Base-by-base conservation (phyloP, 2,888 invertebrate genomes). In the Leucophora obtusa region DNA sequence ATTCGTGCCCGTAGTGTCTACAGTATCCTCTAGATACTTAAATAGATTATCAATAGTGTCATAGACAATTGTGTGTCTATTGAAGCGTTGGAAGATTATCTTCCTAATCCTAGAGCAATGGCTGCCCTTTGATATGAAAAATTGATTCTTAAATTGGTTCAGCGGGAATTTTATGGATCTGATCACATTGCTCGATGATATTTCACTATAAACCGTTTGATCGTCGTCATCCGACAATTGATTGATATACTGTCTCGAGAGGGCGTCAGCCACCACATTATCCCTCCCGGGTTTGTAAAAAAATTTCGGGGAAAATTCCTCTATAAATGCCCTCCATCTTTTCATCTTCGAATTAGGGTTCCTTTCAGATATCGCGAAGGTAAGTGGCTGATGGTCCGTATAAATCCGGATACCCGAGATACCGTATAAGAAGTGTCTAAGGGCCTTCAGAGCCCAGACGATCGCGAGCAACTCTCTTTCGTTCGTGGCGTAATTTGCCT, bases 181-280 rank as follows among this genome's bases (percentile, higher is more conserved):
- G 38, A 58, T 62, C n/a, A 14, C 53, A 43, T 62, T 66, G n/a
- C 28, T 6, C 28, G 18, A 28, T n/a, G 53, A 65, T 14, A 65
- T 18, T 21, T 65, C 65, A 33, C 65, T 53, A 14, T 65, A 51
- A 14, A 35, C 7, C 1, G 65, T 65, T 18, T 53, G 65, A 14
- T 15, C 15, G 5, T 21, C 35, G 35, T 65, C 62, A 15, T 62
- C 35, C 18, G 58, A 15, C 2, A 80, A 21, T 51, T 76, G 68
- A 53, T 72, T 80, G 43, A 56, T 58, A 51, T 73, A 81, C 43
- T 68, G 47, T 43, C 60, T 47, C 24, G 50, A 75, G 10, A 43
- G 60, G 6, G 53, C 8, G n/a, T 47, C 38, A 5, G 50, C 38
- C 1, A 51, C 15, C 3, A 51, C 17, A 7, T 51, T 51, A 2